Evolutionary conservation across 2,797 vertebrate species (phyloP).

Genomic region (Syncerus caffer): DNA sequence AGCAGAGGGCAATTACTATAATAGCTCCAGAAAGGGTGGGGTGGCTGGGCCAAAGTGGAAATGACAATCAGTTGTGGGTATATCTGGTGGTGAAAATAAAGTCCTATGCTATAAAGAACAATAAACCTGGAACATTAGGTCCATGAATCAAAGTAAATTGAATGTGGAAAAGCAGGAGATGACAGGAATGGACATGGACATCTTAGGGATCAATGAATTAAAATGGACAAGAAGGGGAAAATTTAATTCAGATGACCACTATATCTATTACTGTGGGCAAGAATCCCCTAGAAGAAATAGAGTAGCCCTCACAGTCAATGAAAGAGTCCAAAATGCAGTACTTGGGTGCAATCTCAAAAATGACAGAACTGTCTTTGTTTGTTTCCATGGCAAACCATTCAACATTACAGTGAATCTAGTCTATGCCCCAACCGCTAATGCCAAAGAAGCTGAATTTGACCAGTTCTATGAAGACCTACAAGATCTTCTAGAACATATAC

Average conservation of each 20-base stretch:
- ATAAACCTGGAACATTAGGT: background rate
- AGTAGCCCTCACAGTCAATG: background rate
- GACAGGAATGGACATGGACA: background rate
- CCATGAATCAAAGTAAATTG: background rate
- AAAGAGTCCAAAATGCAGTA: background rate
- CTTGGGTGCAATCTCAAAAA: background rate
- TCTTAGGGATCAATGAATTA: background rate
- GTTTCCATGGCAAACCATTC: accelerated
- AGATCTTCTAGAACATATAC: background rate
- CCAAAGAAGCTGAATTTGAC: background rate
- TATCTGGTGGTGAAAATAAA: background rate
- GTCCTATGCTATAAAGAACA: background rate
- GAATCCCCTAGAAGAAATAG: background rate
- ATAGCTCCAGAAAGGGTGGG: background rate
- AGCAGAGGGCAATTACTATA: background rate
- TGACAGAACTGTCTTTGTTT: background rate
- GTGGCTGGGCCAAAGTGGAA: background rate
- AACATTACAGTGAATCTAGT: background rate
- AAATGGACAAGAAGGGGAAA: background rate
- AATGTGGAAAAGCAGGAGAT: background rate
- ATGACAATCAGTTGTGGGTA: background rate
- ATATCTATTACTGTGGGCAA: background rate
- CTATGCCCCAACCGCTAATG: background rate
- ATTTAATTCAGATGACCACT: background rate
- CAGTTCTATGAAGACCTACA: background rate